Evolutionary conservation across 2,113 vertebrate genomes (phyloP).

Genomic region (Oxygymnocypris stewartii): DNA sequence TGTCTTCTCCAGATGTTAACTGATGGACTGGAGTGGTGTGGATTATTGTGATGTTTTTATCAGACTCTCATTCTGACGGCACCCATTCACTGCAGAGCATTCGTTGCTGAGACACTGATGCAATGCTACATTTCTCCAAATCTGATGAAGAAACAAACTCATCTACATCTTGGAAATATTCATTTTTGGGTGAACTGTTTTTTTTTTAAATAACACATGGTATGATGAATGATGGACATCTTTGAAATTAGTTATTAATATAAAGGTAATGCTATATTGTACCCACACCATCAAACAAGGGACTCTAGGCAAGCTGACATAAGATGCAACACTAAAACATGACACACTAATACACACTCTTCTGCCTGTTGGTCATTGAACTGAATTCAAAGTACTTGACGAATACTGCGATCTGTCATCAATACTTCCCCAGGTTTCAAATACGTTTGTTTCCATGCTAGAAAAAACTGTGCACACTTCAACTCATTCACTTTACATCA

Average conservation of each 20-base stretch:
- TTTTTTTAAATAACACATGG: no score
- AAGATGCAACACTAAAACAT: neutral
- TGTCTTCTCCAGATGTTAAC: no score
- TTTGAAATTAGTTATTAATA: neutral
- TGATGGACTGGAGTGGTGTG: no score
- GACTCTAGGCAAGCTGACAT: neutral
- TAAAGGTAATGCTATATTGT: neutral
- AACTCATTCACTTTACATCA: neutral
- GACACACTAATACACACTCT: neutral
- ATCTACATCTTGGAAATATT: no score
- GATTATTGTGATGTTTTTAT: no score
- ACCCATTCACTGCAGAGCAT: no score
- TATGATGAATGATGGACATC: neutral
- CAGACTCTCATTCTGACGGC: no score
- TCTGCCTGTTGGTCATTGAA: neutral
- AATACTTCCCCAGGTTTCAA: neutral
- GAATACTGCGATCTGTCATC: conserved; percentile 9
- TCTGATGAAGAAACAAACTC: no score
- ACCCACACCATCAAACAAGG: neutral
- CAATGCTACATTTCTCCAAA: no score
- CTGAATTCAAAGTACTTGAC: neutral
- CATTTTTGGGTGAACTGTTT: no score
- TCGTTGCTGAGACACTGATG: no score
- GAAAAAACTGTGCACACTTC: neutral
- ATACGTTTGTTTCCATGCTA: neutral